Evolutionary conservation across 2,113 vertebrate species (phyloP).

Genomic region (Rhinolophus sinicus): DNA sequence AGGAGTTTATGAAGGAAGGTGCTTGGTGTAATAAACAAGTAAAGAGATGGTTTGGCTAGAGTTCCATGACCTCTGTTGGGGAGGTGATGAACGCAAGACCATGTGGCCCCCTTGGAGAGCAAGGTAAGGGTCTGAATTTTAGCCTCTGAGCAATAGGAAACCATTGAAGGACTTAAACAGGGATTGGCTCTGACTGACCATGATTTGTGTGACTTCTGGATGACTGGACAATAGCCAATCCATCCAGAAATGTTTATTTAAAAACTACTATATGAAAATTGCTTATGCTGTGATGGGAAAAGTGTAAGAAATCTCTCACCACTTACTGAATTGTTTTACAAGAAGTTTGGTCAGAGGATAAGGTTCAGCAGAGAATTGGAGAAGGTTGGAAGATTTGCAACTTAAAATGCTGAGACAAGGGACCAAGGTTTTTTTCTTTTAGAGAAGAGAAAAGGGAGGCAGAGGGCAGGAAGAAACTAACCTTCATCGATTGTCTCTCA

Average conservation of each 20-base stretch:
- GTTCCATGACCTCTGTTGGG: neutral
- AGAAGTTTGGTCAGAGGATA: neutral
- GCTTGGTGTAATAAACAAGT: neutral
- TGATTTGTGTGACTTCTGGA: neutral
- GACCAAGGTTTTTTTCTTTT: neutral
- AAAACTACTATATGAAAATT: neutral
- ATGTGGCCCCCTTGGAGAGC: neutral
- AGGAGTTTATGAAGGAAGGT: neutral
- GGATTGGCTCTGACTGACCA: neutral
- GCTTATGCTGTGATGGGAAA: neutral
- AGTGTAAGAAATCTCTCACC: neutral
- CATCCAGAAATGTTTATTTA: neutral
- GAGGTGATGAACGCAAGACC: neutral
- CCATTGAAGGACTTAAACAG: neutral
- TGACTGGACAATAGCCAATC: neutral
- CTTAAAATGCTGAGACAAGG: neutral
- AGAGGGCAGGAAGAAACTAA: neutral
- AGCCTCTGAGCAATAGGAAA: neutral
- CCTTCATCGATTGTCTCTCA: neutral
- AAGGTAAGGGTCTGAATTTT: no score
- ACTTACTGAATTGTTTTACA: constrained; percentile 29
- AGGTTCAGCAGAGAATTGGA: neutral
- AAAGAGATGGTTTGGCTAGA: neutral
- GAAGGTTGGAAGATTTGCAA: neutral
- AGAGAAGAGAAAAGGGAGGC: neutral